These are phyloP conservation scores for Drosophila bifasciata DNA, from an alignment of 1,140 invertebrate species.

Conservation along the genomic window DNA sequence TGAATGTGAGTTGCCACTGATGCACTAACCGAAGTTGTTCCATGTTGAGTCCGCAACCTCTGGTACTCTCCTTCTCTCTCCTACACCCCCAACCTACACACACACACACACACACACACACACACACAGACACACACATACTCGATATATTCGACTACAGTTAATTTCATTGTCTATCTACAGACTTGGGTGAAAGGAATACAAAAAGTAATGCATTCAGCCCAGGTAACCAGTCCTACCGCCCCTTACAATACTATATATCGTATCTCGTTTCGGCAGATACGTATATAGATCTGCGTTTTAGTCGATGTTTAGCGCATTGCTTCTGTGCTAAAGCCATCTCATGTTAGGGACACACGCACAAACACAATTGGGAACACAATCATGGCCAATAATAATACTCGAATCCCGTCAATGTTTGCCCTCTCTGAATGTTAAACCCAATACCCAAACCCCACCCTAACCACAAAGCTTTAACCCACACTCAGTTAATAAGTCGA, in stretches of 20 bases:
- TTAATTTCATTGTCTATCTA: constrained; percentile 72
- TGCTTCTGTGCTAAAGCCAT: constrained; percentile 70
- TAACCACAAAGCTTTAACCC: constrained; percentile 41
- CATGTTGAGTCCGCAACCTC: constrained; percentile 50
- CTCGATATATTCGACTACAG: constrained; percentile 30
- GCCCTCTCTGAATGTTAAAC: constrained; percentile 41
- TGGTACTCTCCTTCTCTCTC: constrained; percentile 8
- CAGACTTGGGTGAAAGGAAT: constrained; percentile 68
- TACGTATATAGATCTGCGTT: too few relatives aligned
- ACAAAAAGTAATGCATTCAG: constrained; percentile 57
- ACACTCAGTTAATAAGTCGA: constrained; percentile 20
- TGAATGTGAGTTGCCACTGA: constrained; percentile 77
- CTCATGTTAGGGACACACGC: constrained; percentile 28
- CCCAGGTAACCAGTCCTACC: constrained; percentile 65
- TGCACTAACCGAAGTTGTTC: constrained; percentile 70
- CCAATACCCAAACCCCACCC: too few relatives aligned
- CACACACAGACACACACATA: constrained; percentile 20
- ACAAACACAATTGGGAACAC: constrained; percentile 21
- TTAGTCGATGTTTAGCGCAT: constrained; percentile 30
- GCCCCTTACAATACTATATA: too few relatives aligned
- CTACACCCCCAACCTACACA: not conserved
- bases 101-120: constrained; percentile 9
- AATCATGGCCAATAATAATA: constrained; percentile 23
- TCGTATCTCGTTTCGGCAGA: too few relatives aligned
- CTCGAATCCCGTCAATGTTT: constrained; percentile 52